Conservation (phyloP, 2,113 vertebrate genomes). For the Mus musculus region GRCm39 chr6:62243501-62244000, state of each 20-base stretch:
- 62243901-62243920: constrained; percentile 18
- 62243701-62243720: not conserved
- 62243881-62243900: not conserved
- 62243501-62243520: not conserved
- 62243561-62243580: not conserved
- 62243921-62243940: constrained; percentile 7
- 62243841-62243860: not conserved
- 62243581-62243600: not conserved
- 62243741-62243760: not conserved
- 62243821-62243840: not conserved
- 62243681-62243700: not conserved
- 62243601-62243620: not conserved
- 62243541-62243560: not conserved
- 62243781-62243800: not conserved
- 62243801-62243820: not conserved
- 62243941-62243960: not conserved
- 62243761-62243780: not conserved
- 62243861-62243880: constrained; percentile 18
- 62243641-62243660: not conserved
- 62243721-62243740: not conserved
- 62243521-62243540: constrained; percentile 26
- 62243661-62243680: constrained; percentile 15
- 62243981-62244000: not conserved
- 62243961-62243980: not conserved
- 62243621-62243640: constrained; percentile 24